Conservation (phyloP, 2,797 vertebrate species). For the Gymnopithys bicolor region DNA sequence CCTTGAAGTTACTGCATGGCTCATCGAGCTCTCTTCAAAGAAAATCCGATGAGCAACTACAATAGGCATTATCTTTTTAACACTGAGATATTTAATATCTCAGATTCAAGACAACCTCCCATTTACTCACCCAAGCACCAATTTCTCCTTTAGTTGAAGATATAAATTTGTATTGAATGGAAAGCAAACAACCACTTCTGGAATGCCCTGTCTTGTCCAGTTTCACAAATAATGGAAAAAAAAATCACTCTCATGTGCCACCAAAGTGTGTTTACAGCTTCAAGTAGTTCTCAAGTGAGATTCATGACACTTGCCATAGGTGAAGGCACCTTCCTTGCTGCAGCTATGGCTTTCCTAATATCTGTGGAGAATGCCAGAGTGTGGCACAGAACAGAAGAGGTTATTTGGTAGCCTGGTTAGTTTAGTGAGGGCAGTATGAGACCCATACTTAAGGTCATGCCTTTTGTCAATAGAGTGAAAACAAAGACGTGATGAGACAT, state of each 20-base stretch:
- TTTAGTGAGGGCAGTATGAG: background rate
- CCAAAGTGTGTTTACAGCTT: background rate
- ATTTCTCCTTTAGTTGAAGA: background rate
- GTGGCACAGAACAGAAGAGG: background rate
- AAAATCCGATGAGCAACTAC: background rate
- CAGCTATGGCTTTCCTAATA: background rate
- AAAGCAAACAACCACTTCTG: background rate
- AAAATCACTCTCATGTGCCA: background rate
- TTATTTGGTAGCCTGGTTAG: background rate
- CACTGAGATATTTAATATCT: background rate
- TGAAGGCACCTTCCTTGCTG: background rate
- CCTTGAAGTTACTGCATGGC: background rate
- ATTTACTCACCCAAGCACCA: background rate
- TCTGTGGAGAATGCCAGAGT: background rate
- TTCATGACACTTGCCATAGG: background rate
- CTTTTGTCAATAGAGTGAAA: background rate
- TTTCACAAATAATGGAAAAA: background rate
- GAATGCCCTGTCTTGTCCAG: background rate
- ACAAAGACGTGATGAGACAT: background rate
- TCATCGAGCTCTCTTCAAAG: background rate
- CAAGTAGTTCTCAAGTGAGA: background rate
- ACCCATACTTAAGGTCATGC: background rate
- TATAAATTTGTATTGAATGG: background rate
- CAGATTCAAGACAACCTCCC: background rate
- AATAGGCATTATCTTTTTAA: background rate